phyloP scores from a whole-genome alignment of 2,113 vertebrate species.

The Spermophilus dauricus region DNA sequence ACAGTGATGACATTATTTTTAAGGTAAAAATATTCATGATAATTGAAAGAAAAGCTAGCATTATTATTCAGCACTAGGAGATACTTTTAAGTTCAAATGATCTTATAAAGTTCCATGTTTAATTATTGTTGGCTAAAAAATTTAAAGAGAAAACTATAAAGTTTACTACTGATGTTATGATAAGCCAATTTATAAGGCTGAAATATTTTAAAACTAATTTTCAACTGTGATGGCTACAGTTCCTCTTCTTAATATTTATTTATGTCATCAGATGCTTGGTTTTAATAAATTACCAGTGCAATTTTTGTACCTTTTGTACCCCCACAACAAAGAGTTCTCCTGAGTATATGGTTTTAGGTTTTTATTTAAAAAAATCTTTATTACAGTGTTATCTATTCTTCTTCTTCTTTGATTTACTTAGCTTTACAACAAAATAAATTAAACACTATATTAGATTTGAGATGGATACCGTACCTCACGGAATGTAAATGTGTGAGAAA shows the following conservation, averaged over 20 bases:
- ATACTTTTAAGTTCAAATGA: slow-evolving; percentile 35
- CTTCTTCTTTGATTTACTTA: not conserved
- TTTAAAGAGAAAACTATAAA: slow-evolving; percentile 15
- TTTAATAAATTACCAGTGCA: slow-evolving; percentile 23
- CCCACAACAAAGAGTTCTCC: not conserved
- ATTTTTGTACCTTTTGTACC: not conserved
- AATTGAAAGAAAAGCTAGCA: not conserved
- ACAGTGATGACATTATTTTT: not conserved
- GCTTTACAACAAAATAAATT: not conserved
- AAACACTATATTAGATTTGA: not conserved
- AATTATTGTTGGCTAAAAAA: slow-evolving; percentile 1
- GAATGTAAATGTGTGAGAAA: slow-evolving; percentile 83
- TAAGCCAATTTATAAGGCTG: not conserved
- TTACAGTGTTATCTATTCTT: not conserved
- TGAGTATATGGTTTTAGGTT: not conserved
- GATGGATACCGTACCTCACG: slow-evolving; percentile 83
- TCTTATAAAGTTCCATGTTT: not conserved
- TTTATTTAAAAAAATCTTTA: not conserved
- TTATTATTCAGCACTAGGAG: not conserved
- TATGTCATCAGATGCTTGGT: not conserved
- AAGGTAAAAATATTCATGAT: slow-evolving; percentile 38
- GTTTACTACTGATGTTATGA: not conserved
- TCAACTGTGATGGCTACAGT: not conserved
- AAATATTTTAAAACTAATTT: not conserved
- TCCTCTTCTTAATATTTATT: not conserved